phyloP scores from a whole-genome alignment of 2,888 invertebrate genomes.

The Thyatira batis region DNA sequence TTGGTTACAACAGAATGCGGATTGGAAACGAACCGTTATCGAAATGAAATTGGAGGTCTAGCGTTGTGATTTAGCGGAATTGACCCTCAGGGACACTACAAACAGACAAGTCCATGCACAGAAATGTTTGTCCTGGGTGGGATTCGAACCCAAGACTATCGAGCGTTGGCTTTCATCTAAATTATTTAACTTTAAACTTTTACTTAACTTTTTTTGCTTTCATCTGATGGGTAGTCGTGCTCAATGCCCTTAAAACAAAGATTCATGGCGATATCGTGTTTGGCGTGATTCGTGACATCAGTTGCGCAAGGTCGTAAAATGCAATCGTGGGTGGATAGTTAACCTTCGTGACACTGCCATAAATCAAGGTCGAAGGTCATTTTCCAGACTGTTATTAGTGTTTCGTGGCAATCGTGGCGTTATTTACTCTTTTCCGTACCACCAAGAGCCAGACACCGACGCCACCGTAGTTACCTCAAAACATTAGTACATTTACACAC shows the following conservation, averaged over 20 bases:
- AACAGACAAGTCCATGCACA: no score
- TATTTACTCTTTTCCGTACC: constrained; percentile 13
- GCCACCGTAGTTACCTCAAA: background rate
- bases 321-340: background rate
- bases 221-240: no score
- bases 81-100: no score
- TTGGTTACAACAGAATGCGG: no score
- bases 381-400: constrained; percentile 10
- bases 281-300: background rate
- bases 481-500: background rate
- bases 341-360: constrained; percentile 26
- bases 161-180: no score
- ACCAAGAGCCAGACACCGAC: constrained; percentile 16
- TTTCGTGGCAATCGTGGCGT: constrained; percentile 2
- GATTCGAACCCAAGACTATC: no score
- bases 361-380: constrained; percentile 62
- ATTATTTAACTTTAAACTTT: no score
- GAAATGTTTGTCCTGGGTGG: no score
- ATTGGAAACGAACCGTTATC: no score
- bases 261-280: background rate
- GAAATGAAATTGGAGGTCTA: no score
- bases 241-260: background rate
- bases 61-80: no score
- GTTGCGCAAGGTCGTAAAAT: constrained; percentile 7
- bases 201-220: no score